phyloP scores from a whole-genome alignment of 2,113 vertebrate species.

The Glaucomys volans region DNA sequence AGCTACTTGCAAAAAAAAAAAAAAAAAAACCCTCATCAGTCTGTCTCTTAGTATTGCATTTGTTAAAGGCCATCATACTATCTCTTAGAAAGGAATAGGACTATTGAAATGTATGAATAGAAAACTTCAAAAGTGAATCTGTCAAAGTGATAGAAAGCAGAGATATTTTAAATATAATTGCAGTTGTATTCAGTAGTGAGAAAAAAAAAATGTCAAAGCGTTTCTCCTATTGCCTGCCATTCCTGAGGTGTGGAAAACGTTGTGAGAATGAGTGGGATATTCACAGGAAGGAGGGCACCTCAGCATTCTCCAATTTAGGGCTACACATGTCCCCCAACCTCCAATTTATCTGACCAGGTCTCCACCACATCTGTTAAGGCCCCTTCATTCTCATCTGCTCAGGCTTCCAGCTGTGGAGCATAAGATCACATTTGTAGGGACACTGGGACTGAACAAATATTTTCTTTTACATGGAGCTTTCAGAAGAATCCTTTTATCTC shows the following conservation, averaged over 20 bases:
- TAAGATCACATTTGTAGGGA: slow-evolving; percentile 65
- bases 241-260: slow-evolving; percentile 34
- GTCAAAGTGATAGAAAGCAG: slow-evolving; percentile 52
- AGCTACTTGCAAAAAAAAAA: not conserved
- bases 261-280: slow-evolving; percentile 63
- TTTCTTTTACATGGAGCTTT: slow-evolving; percentile 69
- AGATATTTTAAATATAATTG: slow-evolving; percentile 79
- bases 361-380: slow-evolving; percentile 47
- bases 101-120: slow-evolving; percentile 75
- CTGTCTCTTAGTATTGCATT: slow-evolving; percentile 9
- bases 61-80: slow-evolving; percentile 50
- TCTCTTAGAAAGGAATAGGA: slow-evolving; percentile 44
- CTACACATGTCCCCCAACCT: not conserved
- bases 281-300: slow-evolving; percentile 37
- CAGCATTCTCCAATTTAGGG: slow-evolving; percentile 53
- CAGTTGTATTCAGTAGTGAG: slow-evolving; percentile 59
- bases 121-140: slow-evolving; percentile 69
- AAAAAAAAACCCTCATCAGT: not conserved
- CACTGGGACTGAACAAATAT: slow-evolving; percentile 71
- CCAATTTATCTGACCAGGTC: slow-evolving; percentile 54
- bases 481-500: slow-evolving; percentile 75
- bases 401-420: slow-evolving; percentile 22
- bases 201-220: slow-evolving; percentile 58
- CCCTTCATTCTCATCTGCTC: slow-evolving; percentile 76
- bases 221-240: slow-evolving; percentile 65